These are phyloP conservation scores for Synanthedon andrenaeformis DNA, from an alignment of 2,888 invertebrate genomes.

Conservation along the genomic window DNA sequence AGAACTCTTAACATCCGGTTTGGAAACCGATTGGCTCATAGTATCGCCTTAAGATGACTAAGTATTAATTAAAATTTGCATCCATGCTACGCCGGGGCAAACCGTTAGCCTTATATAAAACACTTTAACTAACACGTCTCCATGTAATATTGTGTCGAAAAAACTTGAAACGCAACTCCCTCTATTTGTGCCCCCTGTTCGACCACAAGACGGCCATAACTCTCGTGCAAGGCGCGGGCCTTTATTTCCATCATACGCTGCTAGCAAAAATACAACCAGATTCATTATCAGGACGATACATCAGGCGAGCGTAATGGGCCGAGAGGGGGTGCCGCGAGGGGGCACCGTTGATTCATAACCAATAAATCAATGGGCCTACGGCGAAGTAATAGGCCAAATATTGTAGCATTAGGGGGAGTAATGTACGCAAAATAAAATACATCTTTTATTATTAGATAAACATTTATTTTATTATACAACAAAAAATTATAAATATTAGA, in stretches of 20 bases:
- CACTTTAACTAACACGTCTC: no score
- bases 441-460: neutral
- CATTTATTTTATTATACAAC: neutral
- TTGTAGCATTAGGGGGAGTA: constrained; percentile 32
- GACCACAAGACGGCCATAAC: neutral
- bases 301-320: constrained; percentile 38
- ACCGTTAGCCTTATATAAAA: no score
- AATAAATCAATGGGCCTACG: constrained; percentile 63
- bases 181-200: no score
- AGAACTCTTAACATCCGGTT: no score
- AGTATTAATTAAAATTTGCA: no score
- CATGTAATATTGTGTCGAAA: no score
- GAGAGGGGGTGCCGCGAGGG: constrained; percentile 15
- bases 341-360: constrained; percentile 63
- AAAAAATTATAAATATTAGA: no score
- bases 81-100: no score
- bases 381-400: constrained; percentile 62
- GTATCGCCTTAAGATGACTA: no score
- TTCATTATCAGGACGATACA: constrained; percentile 66
- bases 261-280: constrained; percentile 61
- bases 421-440: constrained; percentile 4
- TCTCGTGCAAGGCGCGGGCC: constrained; percentile 15
- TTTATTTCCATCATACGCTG: constrained; percentile 60
- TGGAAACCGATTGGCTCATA: no score
- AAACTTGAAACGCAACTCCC: no score